These are phyloP conservation scores for Jaculus jaculus DNA, from an alignment of 2,113 vertebrate species.

Conservation along the genomic window DNA sequence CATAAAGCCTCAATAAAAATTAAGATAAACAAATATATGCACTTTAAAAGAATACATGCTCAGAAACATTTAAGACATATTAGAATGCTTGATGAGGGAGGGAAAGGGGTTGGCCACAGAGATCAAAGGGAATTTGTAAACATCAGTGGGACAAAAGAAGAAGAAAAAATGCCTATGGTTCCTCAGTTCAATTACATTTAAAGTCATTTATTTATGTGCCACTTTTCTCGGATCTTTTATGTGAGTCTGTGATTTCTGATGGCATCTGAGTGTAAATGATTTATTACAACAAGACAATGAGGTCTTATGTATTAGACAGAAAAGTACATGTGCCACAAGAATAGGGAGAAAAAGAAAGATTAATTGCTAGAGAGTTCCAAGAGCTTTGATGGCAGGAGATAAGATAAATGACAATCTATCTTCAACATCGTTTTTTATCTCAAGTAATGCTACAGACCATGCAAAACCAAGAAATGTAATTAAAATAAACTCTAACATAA, in stretches of 20 bases:
- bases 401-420: constrained; percentile 53
- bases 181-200: not conserved
- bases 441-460: not conserved
- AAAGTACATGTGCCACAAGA: constrained; percentile 11
- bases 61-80: not conserved
- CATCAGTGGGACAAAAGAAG: not conserved
- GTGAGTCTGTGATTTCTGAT: constrained; percentile 32
- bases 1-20: not conserved
- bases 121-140: not conserved
- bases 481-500: constrained; percentile 45
- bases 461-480: constrained; percentile 45
- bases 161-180: not conserved
- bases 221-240: constrained; percentile 8
- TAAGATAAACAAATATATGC: not conserved
- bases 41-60: not conserved
- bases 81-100: not conserved
- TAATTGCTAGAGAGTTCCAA: constrained; percentile 22
- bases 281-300: constrained; percentile 36
- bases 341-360: constrained; percentile 56
- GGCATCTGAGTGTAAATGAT: constrained; percentile 22
- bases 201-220: constrained; percentile 5
- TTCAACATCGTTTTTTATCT: constrained; percentile 37
- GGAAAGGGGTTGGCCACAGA: not conserved
- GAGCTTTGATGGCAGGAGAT: constrained; percentile 25
- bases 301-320: constrained; percentile 53